Conservation (phyloP, 2,888 invertebrate genomes). For the Gymnocheta viridis region DNA sequence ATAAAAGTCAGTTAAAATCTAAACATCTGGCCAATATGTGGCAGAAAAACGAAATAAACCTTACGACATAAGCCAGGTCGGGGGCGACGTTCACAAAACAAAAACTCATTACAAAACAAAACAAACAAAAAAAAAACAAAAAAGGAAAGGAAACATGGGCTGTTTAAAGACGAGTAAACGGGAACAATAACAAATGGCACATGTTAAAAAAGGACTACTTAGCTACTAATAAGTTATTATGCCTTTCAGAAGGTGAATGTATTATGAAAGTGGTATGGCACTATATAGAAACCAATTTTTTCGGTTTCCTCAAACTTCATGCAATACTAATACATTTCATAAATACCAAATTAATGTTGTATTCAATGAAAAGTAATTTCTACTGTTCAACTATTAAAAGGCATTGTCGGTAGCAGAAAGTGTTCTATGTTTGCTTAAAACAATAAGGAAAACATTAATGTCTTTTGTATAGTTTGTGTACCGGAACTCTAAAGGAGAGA, state of each 20-base stretch:
- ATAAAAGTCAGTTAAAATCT: slow-evolving; percentile 63
- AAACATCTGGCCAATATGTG: slow-evolving; percentile 65
- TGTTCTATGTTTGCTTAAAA: slow-evolving; percentile 16
- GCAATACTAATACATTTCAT: slow-evolving; percentile 43
- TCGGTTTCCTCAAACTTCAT: slow-evolving; percentile 11
- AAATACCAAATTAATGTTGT: slow-evolving; percentile 8
- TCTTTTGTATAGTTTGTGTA: slow-evolving; percentile 35
- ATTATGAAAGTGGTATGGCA: slow-evolving; percentile 60
- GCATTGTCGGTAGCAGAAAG: slow-evolving; percentile 60
- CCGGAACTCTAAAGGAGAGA: slow-evolving; percentile 6
- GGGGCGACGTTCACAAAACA: slow-evolving; percentile 54
- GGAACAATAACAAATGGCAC: slow-evolving; percentile 55
- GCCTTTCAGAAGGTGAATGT: slow-evolving; percentile 38
- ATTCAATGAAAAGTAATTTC: slow-evolving; percentile 53
- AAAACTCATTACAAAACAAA: slow-evolving; percentile 6
- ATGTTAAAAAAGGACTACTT: slow-evolving; percentile 61
- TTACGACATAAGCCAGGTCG: slow-evolving; percentile 29
- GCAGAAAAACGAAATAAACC: slow-evolving; percentile 17
- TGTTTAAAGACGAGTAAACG: slow-evolving; percentile 32
- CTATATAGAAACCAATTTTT: slow-evolving; percentile 26
- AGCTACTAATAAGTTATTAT: neutral
- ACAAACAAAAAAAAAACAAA: slow-evolving; percentile 11
- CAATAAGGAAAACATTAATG: slow-evolving; percentile 31
- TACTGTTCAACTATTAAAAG: slow-evolving; percentile 47
- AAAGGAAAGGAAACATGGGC: slow-evolving; percentile 47